These are phyloP conservation scores for Centropyge bicolor DNA, from an alignment of 2,797 vertebrate genomes.

Conservation along the genomic window DNA sequence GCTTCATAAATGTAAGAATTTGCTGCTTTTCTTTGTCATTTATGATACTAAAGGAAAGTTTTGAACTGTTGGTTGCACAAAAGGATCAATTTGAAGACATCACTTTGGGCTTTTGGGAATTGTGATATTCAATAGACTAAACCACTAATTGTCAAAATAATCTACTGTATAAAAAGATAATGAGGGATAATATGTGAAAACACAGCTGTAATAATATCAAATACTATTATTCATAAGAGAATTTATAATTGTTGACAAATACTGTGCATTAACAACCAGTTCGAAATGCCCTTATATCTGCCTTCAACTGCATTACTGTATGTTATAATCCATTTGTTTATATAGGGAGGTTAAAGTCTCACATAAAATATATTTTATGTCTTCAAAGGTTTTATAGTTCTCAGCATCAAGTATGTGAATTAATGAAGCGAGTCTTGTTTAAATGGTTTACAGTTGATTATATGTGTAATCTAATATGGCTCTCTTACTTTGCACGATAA, in stretches of 20 bases:
- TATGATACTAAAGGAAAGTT: no score
- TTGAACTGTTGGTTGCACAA: no score
- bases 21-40: no score
- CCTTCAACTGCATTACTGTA: background rate
- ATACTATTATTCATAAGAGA: background rate
- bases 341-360: background rate
- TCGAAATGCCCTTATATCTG: background rate
- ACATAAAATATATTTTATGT: background rate
- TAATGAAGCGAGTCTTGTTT: slow-evolving; percentile 30
- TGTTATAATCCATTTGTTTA: slow-evolving; percentile 12
- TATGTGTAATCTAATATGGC: slow-evolving; percentile 62
- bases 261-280: background rate
- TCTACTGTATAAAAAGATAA: background rate
- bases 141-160: no score
- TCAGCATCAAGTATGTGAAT: slow-evolving; percentile 6
- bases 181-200: background rate
- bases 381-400: background rate
- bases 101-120: no score
- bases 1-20: no score
- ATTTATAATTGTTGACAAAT: background rate
- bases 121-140: no score
- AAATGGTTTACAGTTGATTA: slow-evolving; percentile 60
- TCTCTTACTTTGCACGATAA: slow-evolving; percentile 61
- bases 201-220: background rate
- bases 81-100: no score